phyloP scores from a whole-genome alignment of 2,797 vertebrate species.

The Rhyacichthys aspro region DNA sequence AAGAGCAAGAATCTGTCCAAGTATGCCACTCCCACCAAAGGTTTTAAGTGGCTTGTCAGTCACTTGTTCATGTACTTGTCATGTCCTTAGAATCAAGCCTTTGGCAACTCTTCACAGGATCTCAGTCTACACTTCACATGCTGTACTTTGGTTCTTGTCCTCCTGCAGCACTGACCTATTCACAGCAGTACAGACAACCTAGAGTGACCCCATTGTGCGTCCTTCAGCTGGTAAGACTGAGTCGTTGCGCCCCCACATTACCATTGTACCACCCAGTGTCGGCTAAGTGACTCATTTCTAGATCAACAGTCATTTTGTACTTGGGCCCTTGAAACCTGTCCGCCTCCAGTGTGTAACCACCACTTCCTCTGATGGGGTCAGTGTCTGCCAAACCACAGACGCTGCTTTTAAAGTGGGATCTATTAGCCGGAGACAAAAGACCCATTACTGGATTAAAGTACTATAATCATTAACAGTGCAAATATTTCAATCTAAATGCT shows the following conservation, averaged over 20 bases:
- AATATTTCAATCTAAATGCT: no score
- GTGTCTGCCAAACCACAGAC: not conserved
- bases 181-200: not conserved
- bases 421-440: not conserved
- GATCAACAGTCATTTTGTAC: not conserved
- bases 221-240: not conserved
- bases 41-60: not conserved
- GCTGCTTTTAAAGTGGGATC: constrained; percentile 14
- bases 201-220: not conserved
- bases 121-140: no score
- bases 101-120: no score
- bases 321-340: not conserved
- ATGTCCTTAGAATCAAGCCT: not conserved
- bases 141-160: no score
- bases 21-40: not conserved
- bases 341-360: not conserved
- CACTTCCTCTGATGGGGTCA: constrained; percentile 15
- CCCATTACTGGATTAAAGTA: no score
- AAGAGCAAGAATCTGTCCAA: not conserved
- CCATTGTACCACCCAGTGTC: constrained; percentile 1
- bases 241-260: not conserved
- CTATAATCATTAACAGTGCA: no score
- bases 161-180: constrained; percentile 16
- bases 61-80: not conserved
- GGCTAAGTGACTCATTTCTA: constrained; percentile 41